A percentile compares a stretch with the other conserved stretches of the same genome.
phyloP scores from a whole-genome alignment of 2,888 invertebrate genomes.

The Folsomia candida region DNA sequence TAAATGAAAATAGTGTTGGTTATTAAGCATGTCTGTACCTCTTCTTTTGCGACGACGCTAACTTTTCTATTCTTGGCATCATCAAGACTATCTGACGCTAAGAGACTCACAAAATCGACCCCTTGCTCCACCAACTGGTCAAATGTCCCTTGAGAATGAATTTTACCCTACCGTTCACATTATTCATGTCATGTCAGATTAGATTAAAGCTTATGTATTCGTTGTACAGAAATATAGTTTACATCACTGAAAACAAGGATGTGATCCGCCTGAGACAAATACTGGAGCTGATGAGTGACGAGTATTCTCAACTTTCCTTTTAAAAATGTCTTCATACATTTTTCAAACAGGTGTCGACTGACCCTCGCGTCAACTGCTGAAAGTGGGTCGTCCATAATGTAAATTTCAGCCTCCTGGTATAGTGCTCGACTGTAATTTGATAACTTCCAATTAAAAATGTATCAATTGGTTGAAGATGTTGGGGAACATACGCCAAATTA shows the following conservation, averaged over 20 bases:
- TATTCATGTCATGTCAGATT: too few relatives aligned
- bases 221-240: neutral
- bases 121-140: constrained; percentile 57
- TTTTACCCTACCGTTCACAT: constrained; percentile 56
- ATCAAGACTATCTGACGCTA: constrained; percentile 52
- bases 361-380: constrained; percentile 58
- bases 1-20: too few relatives aligned
- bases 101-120: constrained; percentile 52
- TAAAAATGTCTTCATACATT: constrained; percentile 54
- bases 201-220: neutral
- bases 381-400: constrained; percentile 58
- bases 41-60: neutral
- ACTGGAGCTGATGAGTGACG: constrained; percentile 79
- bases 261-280: constrained; percentile 66
- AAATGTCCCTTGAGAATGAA: constrained; percentile 63
- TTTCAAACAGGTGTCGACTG: constrained; percentile 56
- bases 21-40: too few relatives aligned
- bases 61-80: constrained; percentile 5
- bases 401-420: constrained; percentile 57
- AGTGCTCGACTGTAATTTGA: too few relatives aligned
- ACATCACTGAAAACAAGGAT: constrained; percentile 66
- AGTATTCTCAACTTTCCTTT: constrained; percentile 55
- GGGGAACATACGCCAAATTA: too few relatives aligned
- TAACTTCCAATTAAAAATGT: too few relatives aligned
- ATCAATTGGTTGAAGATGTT: constrained; percentile 54